These are phyloP conservation scores for Melozone crissalis DNA, from an alignment of 2,113 vertebrate species.

Conservation along the genomic window DNA sequence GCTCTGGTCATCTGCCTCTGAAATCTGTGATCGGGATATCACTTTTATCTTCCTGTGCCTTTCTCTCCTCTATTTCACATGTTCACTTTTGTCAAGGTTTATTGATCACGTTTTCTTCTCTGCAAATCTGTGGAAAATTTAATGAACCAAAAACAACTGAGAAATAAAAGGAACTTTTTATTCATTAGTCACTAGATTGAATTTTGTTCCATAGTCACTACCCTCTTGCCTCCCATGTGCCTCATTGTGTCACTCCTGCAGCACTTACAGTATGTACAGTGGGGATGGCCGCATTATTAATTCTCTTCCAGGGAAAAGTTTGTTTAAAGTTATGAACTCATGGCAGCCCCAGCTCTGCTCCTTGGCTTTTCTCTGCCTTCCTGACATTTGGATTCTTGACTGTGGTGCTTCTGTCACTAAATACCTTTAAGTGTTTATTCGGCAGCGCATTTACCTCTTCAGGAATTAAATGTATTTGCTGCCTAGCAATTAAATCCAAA, in stretches of 20 bases:
- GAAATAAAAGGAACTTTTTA: slow-evolving; percentile 78
- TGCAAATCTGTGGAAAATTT: slow-evolving; percentile 89
- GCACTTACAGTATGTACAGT: slow-evolving; percentile 59
- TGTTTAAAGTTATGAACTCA: slow-evolving; percentile 25
- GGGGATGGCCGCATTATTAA: neutral
- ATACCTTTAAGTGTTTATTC: slow-evolving; percentile 28
- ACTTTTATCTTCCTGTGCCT: slow-evolving; percentile 90
- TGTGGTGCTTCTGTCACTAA: neutral
- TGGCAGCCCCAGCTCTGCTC: neutral
- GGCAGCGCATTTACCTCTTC: slow-evolving; percentile 39
- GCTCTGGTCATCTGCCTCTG: slow-evolving; percentile 82
- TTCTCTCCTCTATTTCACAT: slow-evolving; percentile 81
- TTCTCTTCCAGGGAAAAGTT: slow-evolving; percentile 35
- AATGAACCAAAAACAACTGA: slow-evolving; percentile 87
- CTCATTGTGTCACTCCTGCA: slow-evolving; percentile 35
- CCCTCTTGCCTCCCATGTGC: slow-evolving; percentile 29
- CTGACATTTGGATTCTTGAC: neutral
- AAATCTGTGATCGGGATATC: slow-evolving; percentile 86
- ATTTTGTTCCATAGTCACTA: slow-evolving; percentile 38
- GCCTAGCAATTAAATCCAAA: slow-evolving; percentile 68
- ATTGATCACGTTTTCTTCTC: slow-evolving; percentile 87
- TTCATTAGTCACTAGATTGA: slow-evolving; percentile 72
- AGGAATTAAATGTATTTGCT: slow-evolving; percentile 58
- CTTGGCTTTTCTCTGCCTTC: slow-evolving; percentile 14
- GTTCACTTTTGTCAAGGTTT: slow-evolving; percentile 82